phyloP scores from a whole-genome alignment of 1,140 invertebrate species.

The Zeugodacus cucurbitae region DNA sequence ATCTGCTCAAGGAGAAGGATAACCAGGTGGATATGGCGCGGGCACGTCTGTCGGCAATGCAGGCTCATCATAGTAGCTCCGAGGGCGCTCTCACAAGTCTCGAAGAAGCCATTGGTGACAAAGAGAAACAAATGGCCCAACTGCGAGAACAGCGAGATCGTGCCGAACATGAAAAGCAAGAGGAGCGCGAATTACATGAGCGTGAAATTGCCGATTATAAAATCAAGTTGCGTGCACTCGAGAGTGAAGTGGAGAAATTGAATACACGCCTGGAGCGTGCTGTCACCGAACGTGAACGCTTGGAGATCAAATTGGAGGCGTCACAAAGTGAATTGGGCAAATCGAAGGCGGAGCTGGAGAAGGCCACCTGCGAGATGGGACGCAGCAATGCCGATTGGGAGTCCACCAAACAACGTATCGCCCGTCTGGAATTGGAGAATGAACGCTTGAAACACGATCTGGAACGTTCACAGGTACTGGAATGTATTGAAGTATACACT shows the following conservation, averaged over 20 bases:
- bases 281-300: conserved; percentile 87
- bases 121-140: conserved; percentile 96
- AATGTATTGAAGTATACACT: background rate
- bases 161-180: conserved; percentile 95
- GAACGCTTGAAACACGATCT: conserved; percentile 86
- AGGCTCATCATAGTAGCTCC: conserved; percentile 91
- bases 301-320: conserved; percentile 90
- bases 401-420: conserved; percentile 85
- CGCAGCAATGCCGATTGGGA: conserved; percentile 90
- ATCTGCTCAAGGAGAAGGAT: conserved; percentile 96
- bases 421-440: conserved; percentile 88
- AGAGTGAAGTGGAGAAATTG: conserved; percentile 92
- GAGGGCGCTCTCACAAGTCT: conserved; percentile 91
- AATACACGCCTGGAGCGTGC: conserved; percentile 87
- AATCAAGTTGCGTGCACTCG: conserved; percentile 89
- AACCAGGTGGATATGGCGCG: conserved; percentile 96
- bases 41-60: conserved; percentile 87
- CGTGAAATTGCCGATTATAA: conserved; percentile 95
- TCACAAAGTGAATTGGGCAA: conserved; percentile 94
- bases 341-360: conserved; percentile 92
- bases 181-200: conserved; percentile 94
- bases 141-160: conserved; percentile 90
- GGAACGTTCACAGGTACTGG: conserved; percentile 75
- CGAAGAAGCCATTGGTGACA: conserved; percentile 95
- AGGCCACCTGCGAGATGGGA: conserved; percentile 88